These are phyloP conservation scores for Spinus pinus DNA, from an alignment of 2,797 vertebrate genomes.

Conservation along the genomic window DNA sequence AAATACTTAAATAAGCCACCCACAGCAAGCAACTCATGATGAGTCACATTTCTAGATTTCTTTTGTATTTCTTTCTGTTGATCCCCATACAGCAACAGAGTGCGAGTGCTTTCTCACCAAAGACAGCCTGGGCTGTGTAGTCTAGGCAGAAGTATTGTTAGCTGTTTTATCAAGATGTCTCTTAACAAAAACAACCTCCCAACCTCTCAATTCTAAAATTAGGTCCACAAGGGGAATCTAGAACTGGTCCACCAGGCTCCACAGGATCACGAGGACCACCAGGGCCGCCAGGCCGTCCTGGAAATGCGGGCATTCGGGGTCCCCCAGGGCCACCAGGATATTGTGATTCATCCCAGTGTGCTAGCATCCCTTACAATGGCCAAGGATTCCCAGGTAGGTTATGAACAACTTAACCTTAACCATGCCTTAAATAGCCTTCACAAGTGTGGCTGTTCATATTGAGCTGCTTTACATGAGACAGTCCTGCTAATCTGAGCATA, in stretches of 20 bases:
- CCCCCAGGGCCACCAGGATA: slow-evolving; percentile 90
- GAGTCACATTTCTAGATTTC: slow-evolving; percentile 73
- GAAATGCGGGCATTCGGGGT: slow-evolving; percentile 86
- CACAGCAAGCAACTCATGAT: slow-evolving; percentile 53
- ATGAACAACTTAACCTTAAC: neutral
- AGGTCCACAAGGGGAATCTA: slow-evolving; percentile 92
- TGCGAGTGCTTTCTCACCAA: slow-evolving; percentile 74
- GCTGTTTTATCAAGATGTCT: slow-evolving; percentile 46
- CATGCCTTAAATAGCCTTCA: neutral
- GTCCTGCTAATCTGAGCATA: neutral
- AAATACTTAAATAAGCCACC: slow-evolving; percentile 44
- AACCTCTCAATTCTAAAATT: slow-evolving; percentile 51
- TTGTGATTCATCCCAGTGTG: slow-evolving; percentile 96
- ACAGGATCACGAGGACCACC: slow-evolving; percentile 86
- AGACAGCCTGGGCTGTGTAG: slow-evolving; percentile 75
- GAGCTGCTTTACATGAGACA: slow-evolving; percentile 10
- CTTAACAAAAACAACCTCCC: slow-evolving; percentile 55
- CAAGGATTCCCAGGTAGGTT: slow-evolving; percentile 92
- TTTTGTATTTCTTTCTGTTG: slow-evolving; percentile 81
- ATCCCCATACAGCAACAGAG: slow-evolving; percentile 79
- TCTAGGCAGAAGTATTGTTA: slow-evolving; percentile 60
- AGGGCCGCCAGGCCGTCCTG: slow-evolving; percentile 89
- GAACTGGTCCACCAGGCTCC: slow-evolving; percentile 86
- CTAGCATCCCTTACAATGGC: slow-evolving; percentile 95
- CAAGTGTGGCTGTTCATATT: neutral